Evolutionary conservation across 2,113 vertebrate species (phyloP), one percentile per base, ranked within the genome.

Genomic region (Canis aureus): DNA sequence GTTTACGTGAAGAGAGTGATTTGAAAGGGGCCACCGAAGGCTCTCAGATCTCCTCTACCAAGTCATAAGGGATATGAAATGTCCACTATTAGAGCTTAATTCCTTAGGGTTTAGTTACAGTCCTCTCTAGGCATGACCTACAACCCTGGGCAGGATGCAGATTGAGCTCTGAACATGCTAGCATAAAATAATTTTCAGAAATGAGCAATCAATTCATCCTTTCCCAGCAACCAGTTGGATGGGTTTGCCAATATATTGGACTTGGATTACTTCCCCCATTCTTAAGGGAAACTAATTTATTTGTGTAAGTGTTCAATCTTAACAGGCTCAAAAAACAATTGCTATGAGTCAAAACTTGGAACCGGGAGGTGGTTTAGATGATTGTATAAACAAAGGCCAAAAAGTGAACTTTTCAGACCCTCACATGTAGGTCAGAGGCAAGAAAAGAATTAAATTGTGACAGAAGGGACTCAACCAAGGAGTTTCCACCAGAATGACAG

Each of bases 261-360:
- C 27, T 55, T 97, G 62, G 94, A 97, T 80, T 38, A 59, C 79
- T 35, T 79, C n/a, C 22, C 17, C 29, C 22, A 93, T 80, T 83
- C 51, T 93, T 95, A 91, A 93, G 80, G 89, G 59, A 94, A 83
- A 94, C 11, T 67, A 82, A 80, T 95, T 96, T 95, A 94, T 94
- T 94, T 94, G 80, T 80, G 5, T 82, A 80, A 93, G 38, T 69
- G 62, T 60, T 19, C 35, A 96, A 57, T 89, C 78, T 84, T 92
- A 97, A 89, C 25, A 87, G 64, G 57, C 62, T 97, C 73, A 69
- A 95, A 98, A 97, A 87, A 53, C 67, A 96, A 98, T 69, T 95
- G 43, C 53, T 94, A 57, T 97, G 92, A 97, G 62, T 95, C n/a
- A 97, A 96, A 95, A 88, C 17, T 93, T 98, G 94, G 92, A 97